phyloP scores from a whole-genome alignment of 1,140 invertebrate species.

The Lucilia sericata region DNA sequence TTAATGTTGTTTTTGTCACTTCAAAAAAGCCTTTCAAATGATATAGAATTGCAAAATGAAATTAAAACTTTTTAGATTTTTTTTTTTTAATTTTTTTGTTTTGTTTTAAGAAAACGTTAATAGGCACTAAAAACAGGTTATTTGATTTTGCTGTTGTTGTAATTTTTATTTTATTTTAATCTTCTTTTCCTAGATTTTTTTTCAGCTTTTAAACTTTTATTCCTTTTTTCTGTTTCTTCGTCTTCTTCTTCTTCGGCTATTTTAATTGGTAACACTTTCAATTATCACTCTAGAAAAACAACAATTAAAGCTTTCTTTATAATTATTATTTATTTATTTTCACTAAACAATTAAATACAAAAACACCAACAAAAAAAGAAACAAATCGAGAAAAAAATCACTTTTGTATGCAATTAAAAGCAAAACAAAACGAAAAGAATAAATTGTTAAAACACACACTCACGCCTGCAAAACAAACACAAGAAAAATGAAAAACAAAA shows the following conservation, averaged over 20 bases:
- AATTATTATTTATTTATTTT: not conserved
- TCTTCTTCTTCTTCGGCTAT: not conserved
- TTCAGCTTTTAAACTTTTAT: no score
- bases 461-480: not conserved
- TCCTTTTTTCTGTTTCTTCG: not conserved
- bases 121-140: conserved; percentile 34
- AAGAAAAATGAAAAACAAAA: not conserved
- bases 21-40: conserved; percentile 2
- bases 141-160: conserved; percentile 15
- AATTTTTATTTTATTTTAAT: conserved; percentile 22
- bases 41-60: conserved; percentile 12
- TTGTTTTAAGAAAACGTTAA: not conserved
- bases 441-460: not conserved
- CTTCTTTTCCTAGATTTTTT: conserved; percentile 8
- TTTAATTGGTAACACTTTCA: conserved; percentile 22
- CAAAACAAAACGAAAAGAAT: not conserved
- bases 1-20: not conserved
- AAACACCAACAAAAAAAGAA: no score
- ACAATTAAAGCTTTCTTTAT: conserved; percentile 19
- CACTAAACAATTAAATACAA: not conserved
- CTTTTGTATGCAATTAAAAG: not conserved
- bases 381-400: not conserved
- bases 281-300: conserved; percentile 35
- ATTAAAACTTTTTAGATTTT: not conserved
- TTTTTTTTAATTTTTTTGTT: not conserved